phyloP scores from a whole-genome alignment of 2,888 invertebrate species.

The Drosophila histrio region DNA sequence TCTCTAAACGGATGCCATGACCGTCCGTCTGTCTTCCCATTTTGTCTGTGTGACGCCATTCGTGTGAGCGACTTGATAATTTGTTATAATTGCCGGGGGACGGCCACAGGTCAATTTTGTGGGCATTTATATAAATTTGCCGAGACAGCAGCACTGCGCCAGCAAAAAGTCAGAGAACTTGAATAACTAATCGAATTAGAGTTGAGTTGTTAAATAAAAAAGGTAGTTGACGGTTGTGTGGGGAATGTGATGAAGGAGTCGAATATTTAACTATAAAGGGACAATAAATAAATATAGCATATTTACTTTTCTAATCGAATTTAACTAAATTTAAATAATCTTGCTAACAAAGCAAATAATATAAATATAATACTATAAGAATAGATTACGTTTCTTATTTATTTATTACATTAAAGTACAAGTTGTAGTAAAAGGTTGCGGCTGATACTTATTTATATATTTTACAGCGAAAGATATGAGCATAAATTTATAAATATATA shows the following conservation, averaged over 20 bases:
- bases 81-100: constrained; percentile 77
- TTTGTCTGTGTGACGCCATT: constrained; percentile 33
- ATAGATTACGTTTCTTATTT: no score
- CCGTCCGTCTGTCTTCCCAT: constrained; percentile 1
- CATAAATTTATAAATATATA: no score
- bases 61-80: constrained; percentile 77
- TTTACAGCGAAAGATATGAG: no score
- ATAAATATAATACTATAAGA: no score
- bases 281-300: no score
- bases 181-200: constrained; percentile 58
- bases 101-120: constrained; percentile 76
- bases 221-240: background rate
- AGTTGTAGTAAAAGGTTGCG: no score
- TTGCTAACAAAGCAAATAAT: no score
- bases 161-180: constrained; percentile 55
- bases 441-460: no score
- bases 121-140: constrained; percentile 73
- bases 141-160: constrained; percentile 52
- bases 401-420: no score
- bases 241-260: background rate
- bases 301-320: no score
- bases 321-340: no score
- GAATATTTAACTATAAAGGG: no score
- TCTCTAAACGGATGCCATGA: constrained; percentile 23
- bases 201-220: background rate